Evolutionary conservation across 2,113 vertebrate species (phyloP).

Genomic region (Protobothrops flavoviridis): DNA sequence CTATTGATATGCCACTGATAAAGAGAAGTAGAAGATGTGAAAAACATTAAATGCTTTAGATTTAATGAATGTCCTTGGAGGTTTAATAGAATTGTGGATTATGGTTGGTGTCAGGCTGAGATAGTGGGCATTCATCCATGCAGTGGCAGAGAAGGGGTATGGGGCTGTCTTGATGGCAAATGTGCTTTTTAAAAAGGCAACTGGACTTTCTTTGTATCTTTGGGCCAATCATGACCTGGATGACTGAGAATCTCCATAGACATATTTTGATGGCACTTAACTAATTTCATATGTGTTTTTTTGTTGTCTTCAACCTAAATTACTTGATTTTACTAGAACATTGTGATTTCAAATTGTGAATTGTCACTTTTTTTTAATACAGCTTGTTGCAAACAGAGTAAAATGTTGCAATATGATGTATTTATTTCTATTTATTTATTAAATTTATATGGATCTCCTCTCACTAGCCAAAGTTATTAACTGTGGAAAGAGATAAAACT

Average conservation of each 20-base stretch:
- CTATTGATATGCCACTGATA: neutral
- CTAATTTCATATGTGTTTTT: slow-evolving; percentile 15
- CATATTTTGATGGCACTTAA: neutral
- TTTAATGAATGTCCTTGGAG: neutral
- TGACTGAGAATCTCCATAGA: neutral
- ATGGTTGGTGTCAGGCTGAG: neutral
- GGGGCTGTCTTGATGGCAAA: neutral
- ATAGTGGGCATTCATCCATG: neutral
- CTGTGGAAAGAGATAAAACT: neutral
- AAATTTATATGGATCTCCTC: neutral
- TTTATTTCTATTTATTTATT: neutral
- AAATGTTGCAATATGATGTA: neutral
- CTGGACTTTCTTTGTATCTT: neutral
- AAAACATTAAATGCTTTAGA: neutral
- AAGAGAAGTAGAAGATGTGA: neutral
- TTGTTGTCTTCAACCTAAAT: neutral
- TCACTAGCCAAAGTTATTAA: neutral
- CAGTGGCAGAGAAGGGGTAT: neutral
- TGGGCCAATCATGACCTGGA: neutral
- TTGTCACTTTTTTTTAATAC: neutral
- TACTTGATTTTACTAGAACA: neutral
- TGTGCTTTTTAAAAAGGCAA: neutral
- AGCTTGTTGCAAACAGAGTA: neutral
- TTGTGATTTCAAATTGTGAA: neutral
- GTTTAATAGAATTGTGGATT: neutral